Conservation (phyloP, 2,113 vertebrate species). For the Centropus unirufus region DNA sequence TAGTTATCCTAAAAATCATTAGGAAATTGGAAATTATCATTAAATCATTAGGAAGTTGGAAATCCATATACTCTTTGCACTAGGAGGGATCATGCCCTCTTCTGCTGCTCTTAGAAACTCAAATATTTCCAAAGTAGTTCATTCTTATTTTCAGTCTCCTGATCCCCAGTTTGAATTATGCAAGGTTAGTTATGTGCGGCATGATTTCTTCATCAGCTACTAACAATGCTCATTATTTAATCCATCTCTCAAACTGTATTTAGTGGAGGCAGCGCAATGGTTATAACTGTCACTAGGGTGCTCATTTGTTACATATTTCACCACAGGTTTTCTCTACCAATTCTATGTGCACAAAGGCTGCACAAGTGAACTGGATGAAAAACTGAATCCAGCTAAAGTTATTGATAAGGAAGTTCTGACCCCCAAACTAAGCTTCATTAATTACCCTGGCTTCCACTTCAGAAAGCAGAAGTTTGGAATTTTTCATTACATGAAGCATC, state of each 20-base stretch:
- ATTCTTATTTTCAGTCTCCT: neutral
- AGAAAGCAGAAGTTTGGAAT: constrained; percentile 16
- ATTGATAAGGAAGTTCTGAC: constrained; percentile 64
- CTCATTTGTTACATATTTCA: constrained; percentile 65
- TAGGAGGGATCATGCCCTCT: neutral
- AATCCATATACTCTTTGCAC: neutral
- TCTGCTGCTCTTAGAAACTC: neutral
- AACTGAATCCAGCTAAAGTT: constrained; percentile 46
- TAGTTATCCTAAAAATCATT: neutral
- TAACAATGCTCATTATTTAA: constrained; percentile 67
- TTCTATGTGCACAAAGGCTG: constrained; percentile 46
- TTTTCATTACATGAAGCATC: constrained; percentile 1
- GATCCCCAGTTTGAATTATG: neutral
- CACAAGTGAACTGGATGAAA: constrained; percentile 53
- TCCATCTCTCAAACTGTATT: constrained; percentile 53
- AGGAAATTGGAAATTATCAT: no score
- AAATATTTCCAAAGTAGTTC: neutral
- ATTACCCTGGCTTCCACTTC: constrained; percentile 39
- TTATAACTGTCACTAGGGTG: constrained; percentile 46
- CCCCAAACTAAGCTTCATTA: constrained; percentile 49
- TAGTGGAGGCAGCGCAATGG: constrained; percentile 59
- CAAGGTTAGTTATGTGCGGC: constrained; percentile 43
- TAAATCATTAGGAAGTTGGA: no score
- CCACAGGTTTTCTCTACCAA: constrained; percentile 54
- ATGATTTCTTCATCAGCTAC: constrained; percentile 57